Percentiles rank a stretch among this genome's conserved stretches.
Conservation (phyloP, 2,113 vertebrate genomes). For the Dipodomys merriami region DNA sequence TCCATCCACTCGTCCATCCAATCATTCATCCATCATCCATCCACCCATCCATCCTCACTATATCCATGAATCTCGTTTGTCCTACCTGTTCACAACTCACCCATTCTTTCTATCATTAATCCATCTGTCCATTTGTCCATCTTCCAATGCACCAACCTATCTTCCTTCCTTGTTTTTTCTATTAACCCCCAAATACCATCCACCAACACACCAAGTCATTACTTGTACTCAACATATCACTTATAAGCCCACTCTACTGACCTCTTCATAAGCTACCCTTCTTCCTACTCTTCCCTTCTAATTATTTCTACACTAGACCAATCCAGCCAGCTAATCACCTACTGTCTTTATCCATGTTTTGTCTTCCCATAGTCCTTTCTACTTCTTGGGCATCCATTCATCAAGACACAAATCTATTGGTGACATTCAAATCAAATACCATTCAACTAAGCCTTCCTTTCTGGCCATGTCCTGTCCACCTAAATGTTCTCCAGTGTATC, state of each 20-base stretch:
- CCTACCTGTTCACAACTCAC: background rate
- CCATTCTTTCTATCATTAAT: background rate
- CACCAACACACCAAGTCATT: background rate
- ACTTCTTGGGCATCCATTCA: background rate
- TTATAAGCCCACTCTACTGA: rapidly evolving
- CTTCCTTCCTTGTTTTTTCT: background rate
- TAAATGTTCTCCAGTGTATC: background rate
- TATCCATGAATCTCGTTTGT: background rate
- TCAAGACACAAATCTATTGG: rapidly evolving
- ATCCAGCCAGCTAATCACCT: background rate
- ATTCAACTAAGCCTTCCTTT: too few relatives aligned
- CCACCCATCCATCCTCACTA: background rate
- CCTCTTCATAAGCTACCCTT: background rate
- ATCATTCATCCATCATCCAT: background rate
- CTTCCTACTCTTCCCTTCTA: too few relatives aligned
- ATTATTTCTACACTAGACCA: background rate
- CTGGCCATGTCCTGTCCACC: too few relatives aligned
- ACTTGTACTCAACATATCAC: background rate
- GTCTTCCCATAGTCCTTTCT: background rate
- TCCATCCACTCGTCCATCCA: too few relatives aligned
- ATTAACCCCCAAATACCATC: too few relatives aligned
- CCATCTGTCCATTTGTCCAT: background rate
- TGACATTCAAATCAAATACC: background rate
- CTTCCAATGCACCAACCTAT: background rate
- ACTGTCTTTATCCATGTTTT: background rate